phyloP scores from a whole-genome alignment of 2,888 invertebrate species.

The Drosophila pseudotalamancana region DNA sequence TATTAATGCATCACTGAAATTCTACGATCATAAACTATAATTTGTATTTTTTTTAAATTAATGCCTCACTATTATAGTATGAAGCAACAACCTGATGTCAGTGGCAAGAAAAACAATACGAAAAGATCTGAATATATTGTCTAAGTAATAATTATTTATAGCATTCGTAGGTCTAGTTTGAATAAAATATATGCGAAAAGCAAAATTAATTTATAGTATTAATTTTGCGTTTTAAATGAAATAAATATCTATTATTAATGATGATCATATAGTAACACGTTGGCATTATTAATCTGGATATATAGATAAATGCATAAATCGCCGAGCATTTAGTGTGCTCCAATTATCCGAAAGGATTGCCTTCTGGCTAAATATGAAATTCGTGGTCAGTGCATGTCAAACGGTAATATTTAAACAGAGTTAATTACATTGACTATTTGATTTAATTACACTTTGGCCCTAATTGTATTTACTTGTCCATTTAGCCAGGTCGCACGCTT shows the following conservation, averaged over 20 bases:
- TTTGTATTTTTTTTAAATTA: too few relatives aligned
- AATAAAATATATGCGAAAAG: too few relatives aligned
- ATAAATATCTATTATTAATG: slow-evolving; percentile 3
- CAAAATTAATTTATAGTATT: too few relatives aligned
- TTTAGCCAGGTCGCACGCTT: slow-evolving; percentile 14
- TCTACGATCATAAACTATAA: slow-evolving; percentile 14
- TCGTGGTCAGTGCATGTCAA: slow-evolving; percentile 38
- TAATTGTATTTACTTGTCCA: slow-evolving; percentile 47
- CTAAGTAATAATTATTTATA: too few relatives aligned
- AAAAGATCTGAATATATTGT: too few relatives aligned
- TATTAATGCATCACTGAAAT: slow-evolving; percentile 35
- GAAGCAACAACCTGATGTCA: too few relatives aligned
- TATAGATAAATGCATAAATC: slow-evolving; percentile 9
- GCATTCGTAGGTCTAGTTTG: too few relatives aligned
- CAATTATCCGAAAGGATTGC: slow-evolving; percentile 10
- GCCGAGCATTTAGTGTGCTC: slow-evolving; percentile 16
- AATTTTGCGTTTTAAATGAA: too few relatives aligned
- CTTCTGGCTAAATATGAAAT: neutral
- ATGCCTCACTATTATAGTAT: too few relatives aligned
- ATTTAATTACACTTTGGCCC: slow-evolving; percentile 53
- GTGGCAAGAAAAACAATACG: too few relatives aligned
- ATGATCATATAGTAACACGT: slow-evolving; percentile 56
- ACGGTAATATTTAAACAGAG: slow-evolving; percentile 30
- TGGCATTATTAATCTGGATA: slow-evolving; percentile 26
- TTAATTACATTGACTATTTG: slow-evolving; percentile 38